Evolutionary conservation across 2,888 invertebrate genomes (phyloP).

Genomic region (Carabus problematicus): DNA sequence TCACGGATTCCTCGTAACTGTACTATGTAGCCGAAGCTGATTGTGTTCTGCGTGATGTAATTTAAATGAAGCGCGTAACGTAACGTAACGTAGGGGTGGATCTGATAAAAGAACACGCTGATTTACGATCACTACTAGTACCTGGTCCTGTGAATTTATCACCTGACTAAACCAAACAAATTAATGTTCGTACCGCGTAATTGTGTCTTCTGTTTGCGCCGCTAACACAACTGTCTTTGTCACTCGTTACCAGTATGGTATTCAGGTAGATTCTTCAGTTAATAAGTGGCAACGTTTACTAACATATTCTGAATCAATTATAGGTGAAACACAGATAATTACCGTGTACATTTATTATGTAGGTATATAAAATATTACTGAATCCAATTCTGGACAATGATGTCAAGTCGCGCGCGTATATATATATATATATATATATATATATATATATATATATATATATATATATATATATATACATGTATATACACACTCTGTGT

Average conservation of each 20-base stretch:
- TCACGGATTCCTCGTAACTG: too few species aligned
- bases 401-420: slow-evolving; percentile 1
- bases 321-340: too few species aligned
- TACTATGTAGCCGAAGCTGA: too few species aligned
- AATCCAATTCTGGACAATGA: not conserved
- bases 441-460: slow-evolving; percentile 21
- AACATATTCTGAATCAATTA: too few species aligned
- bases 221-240: slow-evolving; percentile 12
- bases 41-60: too few species aligned
- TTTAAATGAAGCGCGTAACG: too few species aligned
- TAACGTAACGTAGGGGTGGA: too few species aligned
- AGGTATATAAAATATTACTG: not conserved
- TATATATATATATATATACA: slow-evolving; percentile 4
- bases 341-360: slow-evolving; percentile 3
- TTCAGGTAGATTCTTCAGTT: too few species aligned
- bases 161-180: slow-evolving; percentile 27
- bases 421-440: slow-evolving; percentile 15
- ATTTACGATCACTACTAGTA: too few species aligned
- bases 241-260: too few species aligned
- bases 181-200: slow-evolving; percentile 10
- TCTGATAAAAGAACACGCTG: too few species aligned
- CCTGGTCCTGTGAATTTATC: slow-evolving; percentile 13
- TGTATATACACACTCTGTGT: not conserved
- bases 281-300: too few species aligned
- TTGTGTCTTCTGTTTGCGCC: slow-evolving; percentile 14